phyloP scores from a whole-genome alignment of 1,140 invertebrate genomes.

The Plodia interpunctella region DNA sequence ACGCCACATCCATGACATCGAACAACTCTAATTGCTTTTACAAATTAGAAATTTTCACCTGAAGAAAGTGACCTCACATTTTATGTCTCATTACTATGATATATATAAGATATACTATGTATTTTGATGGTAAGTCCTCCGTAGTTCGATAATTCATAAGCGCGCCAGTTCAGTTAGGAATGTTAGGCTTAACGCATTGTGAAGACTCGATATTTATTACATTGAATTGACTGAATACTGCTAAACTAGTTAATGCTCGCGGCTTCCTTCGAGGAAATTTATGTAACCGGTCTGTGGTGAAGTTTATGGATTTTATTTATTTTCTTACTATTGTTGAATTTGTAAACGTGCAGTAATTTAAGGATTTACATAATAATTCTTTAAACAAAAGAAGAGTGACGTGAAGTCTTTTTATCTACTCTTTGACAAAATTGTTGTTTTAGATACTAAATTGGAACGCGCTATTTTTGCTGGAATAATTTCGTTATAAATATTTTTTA shows the following conservation, averaged over 20 bases:
- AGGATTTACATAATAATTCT: too few species aligned
- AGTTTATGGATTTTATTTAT: not conserved
- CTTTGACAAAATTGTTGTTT: too few species aligned
- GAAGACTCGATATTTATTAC: not conserved
- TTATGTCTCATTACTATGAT: not conserved
- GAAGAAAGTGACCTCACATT: not conserved
- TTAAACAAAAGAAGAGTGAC: too few species aligned
- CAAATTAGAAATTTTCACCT: too few species aligned
- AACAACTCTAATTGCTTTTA: too few species aligned
- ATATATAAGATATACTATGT: not conserved
- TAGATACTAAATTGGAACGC: too few species aligned
- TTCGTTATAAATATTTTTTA: too few species aligned
- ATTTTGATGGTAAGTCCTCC: not conserved
- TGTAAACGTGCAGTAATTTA: too few species aligned
- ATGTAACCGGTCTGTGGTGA: not conserved
- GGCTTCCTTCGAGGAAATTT: not conserved
- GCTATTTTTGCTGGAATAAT: too few species aligned
- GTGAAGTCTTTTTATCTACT: too few species aligned
- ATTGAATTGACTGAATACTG: not conserved
- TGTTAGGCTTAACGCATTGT: not conserved
- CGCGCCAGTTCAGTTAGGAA: not conserved
- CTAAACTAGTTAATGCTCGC: not conserved
- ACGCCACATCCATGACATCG: too few species aligned
- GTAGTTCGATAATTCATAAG: slow-evolving; percentile 1
- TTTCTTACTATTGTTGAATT: not conserved